Evolutionary conservation across 2,113 vertebrate species (phyloP).

Genomic region (Ploceus nigricollis): DNA sequence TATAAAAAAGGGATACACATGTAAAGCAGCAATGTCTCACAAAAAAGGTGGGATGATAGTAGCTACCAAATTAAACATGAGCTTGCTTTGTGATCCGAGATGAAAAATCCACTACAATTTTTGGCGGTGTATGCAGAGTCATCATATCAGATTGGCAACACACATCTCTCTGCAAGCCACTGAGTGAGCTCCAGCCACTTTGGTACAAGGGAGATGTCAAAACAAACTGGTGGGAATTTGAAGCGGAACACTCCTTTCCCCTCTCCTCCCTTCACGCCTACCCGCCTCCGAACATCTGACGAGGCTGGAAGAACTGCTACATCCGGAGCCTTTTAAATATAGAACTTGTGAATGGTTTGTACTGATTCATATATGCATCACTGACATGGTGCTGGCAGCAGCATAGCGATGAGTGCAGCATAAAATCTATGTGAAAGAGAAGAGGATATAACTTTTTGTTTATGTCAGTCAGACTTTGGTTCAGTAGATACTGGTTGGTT

Average conservation of each 20-base stretch:
- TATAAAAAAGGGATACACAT: conserved; percentile 36
- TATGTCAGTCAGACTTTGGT: conserved; percentile 53
- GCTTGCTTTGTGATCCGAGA: conserved; percentile 62
- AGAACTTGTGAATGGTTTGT: conserved; percentile 67
- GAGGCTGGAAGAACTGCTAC: conserved; percentile 64
- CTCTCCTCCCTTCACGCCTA: conserved; percentile 63
- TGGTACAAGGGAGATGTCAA: conserved; percentile 69
- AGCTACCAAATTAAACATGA: conserved; percentile 72
- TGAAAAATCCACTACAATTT: conserved; percentile 65
- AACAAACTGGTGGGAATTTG: conserved; percentile 60
- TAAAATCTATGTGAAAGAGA: conserved; percentile 50
- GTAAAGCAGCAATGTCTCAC: conserved; percentile 62
- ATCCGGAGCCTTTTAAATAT: conserved; percentile 67
- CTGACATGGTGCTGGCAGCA: conserved; percentile 62
- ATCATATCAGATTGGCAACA: conserved; percentile 67
- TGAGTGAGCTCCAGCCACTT: conserved; percentile 67
- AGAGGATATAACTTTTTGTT: conserved; percentile 53
- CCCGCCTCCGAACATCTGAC: conserved; percentile 63
- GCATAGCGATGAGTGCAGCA: conserved; percentile 50
- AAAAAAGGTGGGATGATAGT: conserved; percentile 52
- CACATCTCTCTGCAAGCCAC: conserved; percentile 29
- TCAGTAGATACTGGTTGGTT: not conserved
- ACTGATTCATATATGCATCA: conserved; percentile 70
- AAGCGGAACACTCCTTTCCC: conserved; percentile 61
- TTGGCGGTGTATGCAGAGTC: conserved; percentile 68